Evolutionary conservation across 2,888 invertebrate species (phyloP), one percentile per base, ranked within the genome.

Genomic region (Lochmaea capreae): DNA sequence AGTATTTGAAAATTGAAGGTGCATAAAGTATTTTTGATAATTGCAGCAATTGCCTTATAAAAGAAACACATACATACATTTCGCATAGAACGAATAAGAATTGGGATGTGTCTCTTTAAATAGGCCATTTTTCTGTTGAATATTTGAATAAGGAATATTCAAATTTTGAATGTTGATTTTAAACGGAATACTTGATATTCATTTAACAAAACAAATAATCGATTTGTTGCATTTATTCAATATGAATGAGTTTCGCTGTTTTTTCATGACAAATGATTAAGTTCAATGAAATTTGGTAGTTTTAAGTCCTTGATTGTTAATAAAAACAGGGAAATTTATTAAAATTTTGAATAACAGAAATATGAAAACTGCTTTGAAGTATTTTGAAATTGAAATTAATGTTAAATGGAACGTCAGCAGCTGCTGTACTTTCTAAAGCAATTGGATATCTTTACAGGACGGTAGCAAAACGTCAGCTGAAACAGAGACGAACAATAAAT

Each of bases 371-470:
- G 76, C 76, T 76, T 75, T 78, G 76, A 75, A 76, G 43, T 57
- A 69, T 67, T 54, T 52, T 67, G 16, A 54, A 46, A 62, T 43
- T 22, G 42, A 73, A 57, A 61, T 62, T 42, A 46, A 58, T 74
- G 54, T 74, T 65, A 67, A 46, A 49, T 33, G 57, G 62, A 71
- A 71, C 57, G 69, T 78, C 74, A 74, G 67, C 75, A 71, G 75
- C 78, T 73, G 67, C 71, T 76, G 69, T 68, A 76, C 66, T 71
- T 63, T 79, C 82, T 80, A 83, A 83, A 83, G 82, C 81, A 73
- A 79, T 83, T 85, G 86, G 85, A 83, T 87, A 85, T 87, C 84
- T 87, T 89, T 88, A 84, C 88, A 88, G 89, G 88, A 87, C 83
- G 85, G 87, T 86, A 87, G 85, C 85, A 87, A 88, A 88, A 82